These are phyloP conservation scores for Progne subis DNA, from an alignment of 2,113 vertebrate genomes.

Conservation along the genomic window DNA sequence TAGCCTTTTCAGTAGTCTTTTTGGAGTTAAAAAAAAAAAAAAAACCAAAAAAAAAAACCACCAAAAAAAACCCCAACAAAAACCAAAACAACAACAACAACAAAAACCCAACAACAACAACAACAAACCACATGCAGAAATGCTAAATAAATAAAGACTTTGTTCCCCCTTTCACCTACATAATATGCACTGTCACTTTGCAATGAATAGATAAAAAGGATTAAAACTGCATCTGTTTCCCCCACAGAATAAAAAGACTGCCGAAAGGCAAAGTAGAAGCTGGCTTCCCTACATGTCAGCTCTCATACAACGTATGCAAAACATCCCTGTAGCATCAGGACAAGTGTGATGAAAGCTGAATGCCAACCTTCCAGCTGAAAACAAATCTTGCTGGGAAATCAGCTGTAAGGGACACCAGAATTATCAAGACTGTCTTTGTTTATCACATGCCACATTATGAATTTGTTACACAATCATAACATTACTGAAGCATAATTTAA, in stretches of 20 bases:
- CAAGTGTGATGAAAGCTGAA: not conserved
- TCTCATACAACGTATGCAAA: not conserved
- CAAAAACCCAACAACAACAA: too few relatives aligned
- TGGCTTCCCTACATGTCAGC: not conserved
- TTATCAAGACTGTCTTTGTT: not conserved
- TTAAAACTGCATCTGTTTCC: not conserved
- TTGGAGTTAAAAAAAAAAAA: not conserved
- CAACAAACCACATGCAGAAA: not conserved
- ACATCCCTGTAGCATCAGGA: slow-evolving; percentile 1
- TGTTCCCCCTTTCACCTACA: not conserved
- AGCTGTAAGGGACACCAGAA: not conserved
- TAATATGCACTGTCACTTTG: not conserved
- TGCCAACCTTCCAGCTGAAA: not conserved
- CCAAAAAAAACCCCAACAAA: too few relatives aligned
- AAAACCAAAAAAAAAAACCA: too few relatives aligned
- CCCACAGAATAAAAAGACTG: not conserved
- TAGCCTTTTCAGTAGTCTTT: not conserved
- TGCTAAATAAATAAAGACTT: not conserved
- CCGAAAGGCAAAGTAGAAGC: not conserved
- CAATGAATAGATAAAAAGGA: not conserved
- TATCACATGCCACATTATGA: not conserved
- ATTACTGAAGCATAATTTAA: not conserved
- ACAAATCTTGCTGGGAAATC: not conserved
- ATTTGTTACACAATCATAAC: not conserved
- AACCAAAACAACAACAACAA: too few relatives aligned